Conservation (phyloP, 2,797 vertebrate genomes). For the Gorsachius magnificus region DNA sequence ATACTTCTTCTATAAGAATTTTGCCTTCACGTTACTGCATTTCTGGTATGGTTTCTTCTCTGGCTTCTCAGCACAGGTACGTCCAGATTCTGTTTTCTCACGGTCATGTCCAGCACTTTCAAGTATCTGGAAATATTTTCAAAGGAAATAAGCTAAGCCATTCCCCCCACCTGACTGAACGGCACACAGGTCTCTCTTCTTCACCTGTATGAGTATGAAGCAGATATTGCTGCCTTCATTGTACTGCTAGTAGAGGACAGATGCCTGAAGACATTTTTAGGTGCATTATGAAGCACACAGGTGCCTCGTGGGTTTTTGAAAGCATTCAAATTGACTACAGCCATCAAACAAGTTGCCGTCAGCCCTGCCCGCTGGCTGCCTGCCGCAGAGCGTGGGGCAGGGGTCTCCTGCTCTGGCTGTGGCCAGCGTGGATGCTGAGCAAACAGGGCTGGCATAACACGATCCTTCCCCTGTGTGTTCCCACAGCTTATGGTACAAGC, state of each 20-base stretch:
- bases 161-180: not conserved
- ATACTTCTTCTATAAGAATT: conserved; percentile 99
- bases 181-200: not conserved
- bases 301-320: not conserved
- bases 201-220: not conserved
- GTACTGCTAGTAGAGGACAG: not conserved
- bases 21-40: conserved; percentile 92
- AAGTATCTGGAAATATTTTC: not conserved
- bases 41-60: conserved; percentile 97
- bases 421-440: not conserved
- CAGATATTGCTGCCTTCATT: not conserved
- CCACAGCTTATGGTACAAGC: too few relatives aligned
- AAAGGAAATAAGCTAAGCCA: not conserved
- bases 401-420: not conserved
- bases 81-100: not conserved
- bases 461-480: not conserved
- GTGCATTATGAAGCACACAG: not conserved
- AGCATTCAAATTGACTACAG: not conserved
- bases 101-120: not conserved
- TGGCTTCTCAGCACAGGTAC: conserved; percentile 96
- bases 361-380: fast-evolving
- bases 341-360: not conserved
- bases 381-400: not conserved
- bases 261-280: not conserved
- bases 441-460: not conserved